Base-by-base conservation (phyloP, 2,888 invertebrate genomes). In the Copidosoma aretas region DNA sequence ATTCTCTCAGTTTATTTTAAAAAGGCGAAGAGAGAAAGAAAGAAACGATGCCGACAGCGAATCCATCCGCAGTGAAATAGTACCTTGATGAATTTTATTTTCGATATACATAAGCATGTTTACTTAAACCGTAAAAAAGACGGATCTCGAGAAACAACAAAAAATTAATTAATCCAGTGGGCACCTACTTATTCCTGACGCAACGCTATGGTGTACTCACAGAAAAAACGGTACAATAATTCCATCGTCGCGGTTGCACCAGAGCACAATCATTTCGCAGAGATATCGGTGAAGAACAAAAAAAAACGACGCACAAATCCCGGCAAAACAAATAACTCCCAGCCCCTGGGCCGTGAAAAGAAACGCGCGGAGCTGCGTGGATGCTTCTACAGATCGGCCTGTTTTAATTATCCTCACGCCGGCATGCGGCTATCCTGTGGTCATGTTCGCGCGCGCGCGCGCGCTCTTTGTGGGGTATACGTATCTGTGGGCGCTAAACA, bases 301-400 rank as follows among this genome's bases (percentile, higher is more conserved):
- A 46, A 46, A 46, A 15, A 17, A 2, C 3, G 14, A 14, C 8
- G 43, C 17, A 46, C 43, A 46, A 3, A 14, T 1, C 43, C 1
- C 43, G 2, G 15, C 43, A 46, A 12, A 46, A 46, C 4, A 14
- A 58, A 41, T 41, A 49, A n/a, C 24, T 19, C 25, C 14, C n/a
- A 14, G n/a, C 22, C 5, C 39, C 41, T 60, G 60, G 65, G 60
- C 67, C 59, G 63, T 51, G 51, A 60, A 66, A 61, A 57, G 52
- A 67, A 62, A 61, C 2, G 22, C 51, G 4, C 46, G 12, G 53
- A 19, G 32, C 4, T 19, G 12, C 49, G 19, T 19, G 5, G 52
- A 43, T 53, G 25, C 41, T 49, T 10, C 32, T 58, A 67, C 63
- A 63, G 53, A 63, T 66, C 56, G 58, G 54, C 46, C 54, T 41